These are phyloP conservation scores for Sula dactylatra DNA, from an alignment of 2,113 vertebrate species.

Conservation along the genomic window DNA sequence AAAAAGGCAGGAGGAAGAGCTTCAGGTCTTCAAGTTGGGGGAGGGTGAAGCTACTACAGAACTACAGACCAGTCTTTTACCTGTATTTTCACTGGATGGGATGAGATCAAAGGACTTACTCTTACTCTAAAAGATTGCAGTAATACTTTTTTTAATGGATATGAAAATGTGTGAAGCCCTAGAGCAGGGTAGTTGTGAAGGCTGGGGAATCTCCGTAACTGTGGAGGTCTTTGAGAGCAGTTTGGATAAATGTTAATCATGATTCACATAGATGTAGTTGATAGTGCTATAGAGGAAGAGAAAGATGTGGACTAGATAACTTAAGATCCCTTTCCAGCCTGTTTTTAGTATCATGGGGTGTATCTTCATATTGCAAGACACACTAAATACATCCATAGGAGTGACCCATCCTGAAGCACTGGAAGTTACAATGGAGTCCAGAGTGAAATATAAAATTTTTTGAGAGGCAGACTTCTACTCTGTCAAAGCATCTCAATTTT, in stretches of 20 bases:
- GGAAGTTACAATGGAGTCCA: background rate
- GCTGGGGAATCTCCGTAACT: background rate
- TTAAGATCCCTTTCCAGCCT: background rate
- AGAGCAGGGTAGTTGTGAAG: background rate
- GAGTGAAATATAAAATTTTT: background rate
- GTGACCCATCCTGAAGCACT: background rate
- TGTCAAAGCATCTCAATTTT: background rate
- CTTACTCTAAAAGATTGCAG: background rate
- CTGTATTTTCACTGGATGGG: background rate
- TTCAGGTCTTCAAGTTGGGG: background rate
- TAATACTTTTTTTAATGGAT: background rate
- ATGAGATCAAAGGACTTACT: background rate
- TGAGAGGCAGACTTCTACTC: background rate
- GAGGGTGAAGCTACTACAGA: background rate
- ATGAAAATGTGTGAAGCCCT: background rate
- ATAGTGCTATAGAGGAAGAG: background rate
- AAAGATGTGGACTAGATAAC: background rate
- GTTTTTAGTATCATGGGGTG: background rate
- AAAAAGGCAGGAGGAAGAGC: background rate
- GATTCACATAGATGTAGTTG: background rate
- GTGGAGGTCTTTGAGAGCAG: background rate
- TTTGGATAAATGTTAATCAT: background rate
- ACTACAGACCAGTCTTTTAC: background rate
- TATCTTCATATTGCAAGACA: background rate
- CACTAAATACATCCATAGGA: background rate